Base-by-base conservation (phyloP, 2,113 vertebrate species). In the Mirza zaza region DNA sequence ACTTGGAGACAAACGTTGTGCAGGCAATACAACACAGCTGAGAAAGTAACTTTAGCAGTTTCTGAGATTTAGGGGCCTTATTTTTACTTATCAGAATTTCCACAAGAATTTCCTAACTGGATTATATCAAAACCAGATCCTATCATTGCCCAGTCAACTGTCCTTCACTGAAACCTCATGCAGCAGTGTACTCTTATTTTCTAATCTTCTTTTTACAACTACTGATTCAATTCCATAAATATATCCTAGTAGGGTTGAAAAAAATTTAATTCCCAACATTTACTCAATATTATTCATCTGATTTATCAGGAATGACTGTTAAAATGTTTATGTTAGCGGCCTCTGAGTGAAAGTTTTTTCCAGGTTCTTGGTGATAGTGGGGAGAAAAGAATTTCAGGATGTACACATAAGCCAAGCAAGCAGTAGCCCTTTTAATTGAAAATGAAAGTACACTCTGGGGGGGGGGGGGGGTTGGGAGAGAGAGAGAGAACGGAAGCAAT, bases 271-370 rank as follows among this genome's bases (percentile, higher is more conserved):
- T 75, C 57, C n/a, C 21, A 93, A 67, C 55, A 96, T 87, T 95
- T 96, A 97, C 36, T 90, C 70, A 94, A 29, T 42, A 11, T 57
- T 90, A 95, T 79, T 97, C 87, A 86, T 95, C 59, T 95, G 95
- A 97, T 97, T 97, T 97, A 97, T 96, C 93, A 97, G 82, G 68
- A 89, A 96, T 27, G 23, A 86, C 42, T 96, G 45, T 63, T 96
- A 55, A 97, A 98, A 97, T 65, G 71, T 97, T 96, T n/a, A n/a
- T 5, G 59, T 63, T 27, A 63, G 59, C 4, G 4, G 59, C 25
- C 59, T 63, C 59, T 12, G 25, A 63, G 59, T 63, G 8, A 10
- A 63, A 27, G 25, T 27, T 63, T 63, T 63, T 63, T 63, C 59
- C 25, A 63, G 10, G 59, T 63, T 63, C 25, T 63, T 29, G 59